A percentile compares a stretch with the other conserved stretches of the same genome.
phyloP scores from a whole-genome alignment of 2,797 vertebrate species.

The Halcyon badia region DNA sequence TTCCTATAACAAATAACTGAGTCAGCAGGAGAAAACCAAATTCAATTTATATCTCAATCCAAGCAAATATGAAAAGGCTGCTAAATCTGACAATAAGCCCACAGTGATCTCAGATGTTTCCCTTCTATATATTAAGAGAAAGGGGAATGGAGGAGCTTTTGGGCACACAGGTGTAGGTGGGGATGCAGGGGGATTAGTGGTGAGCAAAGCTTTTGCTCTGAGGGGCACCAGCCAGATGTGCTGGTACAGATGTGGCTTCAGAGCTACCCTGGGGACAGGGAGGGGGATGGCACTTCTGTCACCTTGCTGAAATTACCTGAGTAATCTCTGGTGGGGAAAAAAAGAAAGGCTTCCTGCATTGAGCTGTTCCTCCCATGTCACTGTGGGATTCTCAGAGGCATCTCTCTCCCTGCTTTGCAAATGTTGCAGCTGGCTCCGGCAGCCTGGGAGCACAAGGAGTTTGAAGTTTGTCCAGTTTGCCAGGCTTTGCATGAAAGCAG shows the following conservation, averaged over 20 bases:
- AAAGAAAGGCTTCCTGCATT: neutral
- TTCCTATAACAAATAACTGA: constrained; percentile 66
- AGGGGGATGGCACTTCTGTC: neutral
- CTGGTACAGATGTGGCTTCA: neutral
- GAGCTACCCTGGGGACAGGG: neutral
- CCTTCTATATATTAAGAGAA: neutral
- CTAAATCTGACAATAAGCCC: constrained; percentile 57
- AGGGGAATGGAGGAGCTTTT: neutral
- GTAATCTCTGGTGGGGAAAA: neutral
- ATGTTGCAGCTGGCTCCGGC: neutral
- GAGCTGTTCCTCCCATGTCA: neutral
- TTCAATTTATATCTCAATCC: constrained; percentile 70
- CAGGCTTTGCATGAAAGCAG: neutral
- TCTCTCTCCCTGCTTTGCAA: neutral
- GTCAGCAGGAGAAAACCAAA: constrained; percentile 59
- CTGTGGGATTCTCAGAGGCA: neutral
- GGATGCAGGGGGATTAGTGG: neutral
- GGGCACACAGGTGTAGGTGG: rapidly evolving
- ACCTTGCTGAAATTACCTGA: neutral
- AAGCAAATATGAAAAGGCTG: constrained; percentile 68
- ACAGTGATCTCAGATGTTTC: constrained; percentile 41
- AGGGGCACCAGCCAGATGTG: neutral
- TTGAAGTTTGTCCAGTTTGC: neutral
- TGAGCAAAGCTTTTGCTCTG: neutral
- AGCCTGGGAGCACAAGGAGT: neutral